Conservation (phyloP, 1,140 invertebrate species). For the Eufriesea mexicana region DNA sequence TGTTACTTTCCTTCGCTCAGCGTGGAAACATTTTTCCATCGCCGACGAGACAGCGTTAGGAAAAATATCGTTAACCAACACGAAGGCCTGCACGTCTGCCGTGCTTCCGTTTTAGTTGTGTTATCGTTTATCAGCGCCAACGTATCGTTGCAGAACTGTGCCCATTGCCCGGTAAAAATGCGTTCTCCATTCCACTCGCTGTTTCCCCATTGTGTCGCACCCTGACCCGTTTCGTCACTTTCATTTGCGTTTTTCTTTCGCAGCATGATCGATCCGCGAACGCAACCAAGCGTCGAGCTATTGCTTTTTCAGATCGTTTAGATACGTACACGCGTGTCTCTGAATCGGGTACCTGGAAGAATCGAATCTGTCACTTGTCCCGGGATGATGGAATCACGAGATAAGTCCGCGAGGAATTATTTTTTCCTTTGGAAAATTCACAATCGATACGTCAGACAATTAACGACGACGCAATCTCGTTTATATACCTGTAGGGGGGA, state of each 20-base stretch:
- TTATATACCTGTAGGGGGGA: too few relatives aligned
- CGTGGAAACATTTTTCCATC: neutral
- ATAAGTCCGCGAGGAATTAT: too few relatives aligned
- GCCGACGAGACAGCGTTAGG: too few relatives aligned
- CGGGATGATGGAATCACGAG: too few relatives aligned
- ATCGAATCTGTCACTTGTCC: neutral
- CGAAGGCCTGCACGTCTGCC: neutral
- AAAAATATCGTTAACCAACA: conserved; percentile 19
- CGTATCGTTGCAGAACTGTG: neutral
- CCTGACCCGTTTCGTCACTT: neutral
- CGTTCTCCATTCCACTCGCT: neutral
- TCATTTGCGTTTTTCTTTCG: neutral
- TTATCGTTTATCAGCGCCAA: neutral
- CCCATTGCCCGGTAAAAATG: neutral
- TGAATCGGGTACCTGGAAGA: neutral
- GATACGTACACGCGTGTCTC: neutral
- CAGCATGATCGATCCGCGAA: neutral
- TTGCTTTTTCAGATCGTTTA: neutral
- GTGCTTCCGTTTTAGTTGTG: neutral
- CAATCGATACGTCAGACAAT: too few relatives aligned
- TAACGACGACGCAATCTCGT: too few relatives aligned
- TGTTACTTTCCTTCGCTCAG: neutral
- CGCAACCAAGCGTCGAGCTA: neutral
- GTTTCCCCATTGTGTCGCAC: neutral
- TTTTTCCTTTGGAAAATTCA: too few relatives aligned